Evolutionary conservation across 2,797 vertebrate genomes (phyloP).

Genomic region (Antennarius maculatus): DNA sequence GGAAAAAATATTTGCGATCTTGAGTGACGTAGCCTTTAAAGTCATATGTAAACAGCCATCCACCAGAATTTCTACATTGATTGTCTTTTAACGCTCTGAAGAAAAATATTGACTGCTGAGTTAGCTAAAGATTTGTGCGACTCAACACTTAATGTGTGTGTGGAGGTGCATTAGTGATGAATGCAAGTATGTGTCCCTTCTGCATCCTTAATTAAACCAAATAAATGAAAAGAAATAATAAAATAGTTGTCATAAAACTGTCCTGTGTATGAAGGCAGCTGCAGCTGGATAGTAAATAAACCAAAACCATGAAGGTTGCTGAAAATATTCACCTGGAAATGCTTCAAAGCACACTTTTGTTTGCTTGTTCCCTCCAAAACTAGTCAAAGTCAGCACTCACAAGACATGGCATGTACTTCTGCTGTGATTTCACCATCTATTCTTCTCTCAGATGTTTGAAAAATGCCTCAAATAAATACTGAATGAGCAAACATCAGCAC

Average conservation of each 20-base stretch:
- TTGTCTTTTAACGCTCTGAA: constrained; percentile 42
- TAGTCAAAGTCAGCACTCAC: constrained; percentile 62
- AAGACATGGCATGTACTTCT: constrained; percentile 44
- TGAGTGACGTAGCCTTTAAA: constrained; percentile 31
- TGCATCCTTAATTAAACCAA: constrained; percentile 25
- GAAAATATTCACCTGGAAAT: constrained; percentile 37
- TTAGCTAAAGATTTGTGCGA: constrained; percentile 50
- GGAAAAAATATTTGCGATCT: constrained; percentile 13
- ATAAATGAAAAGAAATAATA: constrained; percentile 1
- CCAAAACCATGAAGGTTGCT: background rate
- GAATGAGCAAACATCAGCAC: constrained; percentile 63
- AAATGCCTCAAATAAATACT: constrained; percentile 64
- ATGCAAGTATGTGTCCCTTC: constrained; percentile 8
- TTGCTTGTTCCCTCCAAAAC: constrained; percentile 51
- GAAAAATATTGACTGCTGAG: constrained; percentile 57
- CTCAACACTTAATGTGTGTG: constrained; percentile 29
- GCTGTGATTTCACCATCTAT: constrained; percentile 48
- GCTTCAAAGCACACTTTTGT: constrained; percentile 53
- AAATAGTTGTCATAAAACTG: constrained; percentile 25
- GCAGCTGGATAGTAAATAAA: constrained; percentile 23
- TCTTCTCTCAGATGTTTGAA: constrained; percentile 55
- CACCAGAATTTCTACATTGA: constrained; percentile 58
- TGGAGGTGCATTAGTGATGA: constrained; percentile 21
- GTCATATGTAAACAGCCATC: constrained; percentile 31
- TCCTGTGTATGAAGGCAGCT: constrained; percentile 22